These are phyloP conservation scores for Eulemur mongoz DNA, from an alignment of 2,797 vertebrate genomes.

Conservation along the genomic window DNA sequence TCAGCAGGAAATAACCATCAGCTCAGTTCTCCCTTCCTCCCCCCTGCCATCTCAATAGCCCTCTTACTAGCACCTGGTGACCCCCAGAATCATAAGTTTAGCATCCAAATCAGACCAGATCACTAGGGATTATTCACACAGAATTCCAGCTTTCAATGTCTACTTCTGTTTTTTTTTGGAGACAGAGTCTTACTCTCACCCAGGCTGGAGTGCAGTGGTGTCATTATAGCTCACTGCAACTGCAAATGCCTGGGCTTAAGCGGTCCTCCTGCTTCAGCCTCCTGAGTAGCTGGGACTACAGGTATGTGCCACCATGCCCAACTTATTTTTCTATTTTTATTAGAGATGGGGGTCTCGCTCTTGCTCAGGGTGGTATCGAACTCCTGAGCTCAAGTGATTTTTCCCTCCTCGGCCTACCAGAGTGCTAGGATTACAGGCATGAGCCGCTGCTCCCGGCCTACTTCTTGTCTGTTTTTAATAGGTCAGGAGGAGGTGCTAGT, in stretches of 20 bases:
- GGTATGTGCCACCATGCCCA: too few relatives aligned
- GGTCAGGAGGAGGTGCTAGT: neutral
- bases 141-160: neutral
- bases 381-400: too few relatives aligned
- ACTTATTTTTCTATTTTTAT: neutral
- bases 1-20: neutral
- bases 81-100: neutral
- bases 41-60: too few relatives aligned
- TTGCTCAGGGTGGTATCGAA: too few relatives aligned
- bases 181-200: neutral
- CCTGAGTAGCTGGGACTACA: neutral
- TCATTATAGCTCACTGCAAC: neutral
- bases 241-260: neutral
- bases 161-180: neutral
- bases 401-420: too few relatives aligned
- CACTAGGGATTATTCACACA: neutral
- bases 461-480: neutral
- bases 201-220: neutral
- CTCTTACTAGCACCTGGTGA: neutral
- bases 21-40: neutral
- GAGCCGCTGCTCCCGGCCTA: neutral
- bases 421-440: too few relatives aligned
- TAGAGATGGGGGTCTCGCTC: too few relatives aligned
- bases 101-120: neutral
- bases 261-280: neutral